Base-by-base conservation (phyloP, 2,888 invertebrate genomes). In the Himalopsyche anomala region DNA sequence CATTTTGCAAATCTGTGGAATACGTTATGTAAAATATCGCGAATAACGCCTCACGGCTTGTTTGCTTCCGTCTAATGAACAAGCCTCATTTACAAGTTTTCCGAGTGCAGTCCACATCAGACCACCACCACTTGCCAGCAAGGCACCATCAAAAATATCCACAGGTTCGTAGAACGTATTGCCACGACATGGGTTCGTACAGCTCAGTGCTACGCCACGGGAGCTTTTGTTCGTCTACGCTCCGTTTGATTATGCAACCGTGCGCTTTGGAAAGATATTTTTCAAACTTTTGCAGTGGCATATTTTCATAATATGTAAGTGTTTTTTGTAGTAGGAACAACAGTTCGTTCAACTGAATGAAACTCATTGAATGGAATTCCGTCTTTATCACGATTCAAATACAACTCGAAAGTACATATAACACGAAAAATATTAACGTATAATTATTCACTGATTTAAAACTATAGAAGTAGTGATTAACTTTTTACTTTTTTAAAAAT, bases 1-100 rank as follows among this genome's bases (percentile, higher is more conserved):
- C n/a, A 62, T 28, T 62, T 62, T 62, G n/a, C 19, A n/a, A 62
- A 62, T 62, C 62, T 62, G 19, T 19, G 62, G 62, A 62, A 62
- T 62, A 28, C 62, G 62, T 28, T 62, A 62, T 62, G 62, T 62
- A 62, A 62, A 62, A 62, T 62, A 62, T 62, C 19, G 11, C 11
- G 62, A 45, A 74, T 83, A 69, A 83, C 74, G 51, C 28, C 69
- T 74, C 83, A 28, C 36, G 28, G 51, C 45, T 36, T 84, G 80
- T 80, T 80, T 84, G 80, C 55, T 40, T 8, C 40, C 28, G 80
- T 40, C 84, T 84, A 84, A 84, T 84, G 84, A 84, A 84, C 79
- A 80, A 84, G 55, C 51, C 84, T 84, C 54, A 84, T 84, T 84
- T 84, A 36, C 40, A 55, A 84, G 84, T 42, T 62, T 62, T 62